phyloP scores from a whole-genome alignment of 2,888 invertebrate genomes.

The Sturmia bella region DNA sequence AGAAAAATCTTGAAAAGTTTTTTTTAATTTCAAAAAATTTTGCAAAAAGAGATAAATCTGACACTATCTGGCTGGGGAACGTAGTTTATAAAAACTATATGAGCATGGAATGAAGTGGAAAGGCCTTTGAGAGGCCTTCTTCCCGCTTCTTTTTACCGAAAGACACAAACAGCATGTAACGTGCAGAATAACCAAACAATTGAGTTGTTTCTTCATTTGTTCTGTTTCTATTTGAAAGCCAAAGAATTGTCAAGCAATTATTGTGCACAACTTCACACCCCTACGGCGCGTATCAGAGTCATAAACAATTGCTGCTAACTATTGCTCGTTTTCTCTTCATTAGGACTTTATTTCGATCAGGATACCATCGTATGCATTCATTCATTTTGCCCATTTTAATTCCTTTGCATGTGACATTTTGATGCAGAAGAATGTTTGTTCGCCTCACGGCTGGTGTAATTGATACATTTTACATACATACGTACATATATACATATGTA shows the following conservation, averaged over 20 bases:
- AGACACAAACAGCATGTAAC: neutral
- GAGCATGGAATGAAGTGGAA: too few species aligned
- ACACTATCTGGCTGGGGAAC: too few species aligned
- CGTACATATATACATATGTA: too few species aligned
- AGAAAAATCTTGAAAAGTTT: too few species aligned
- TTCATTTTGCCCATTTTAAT: slow-evolving; percentile 20
- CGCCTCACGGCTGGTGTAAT: slow-evolving; percentile 49
- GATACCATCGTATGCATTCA: slow-evolving; percentile 16
- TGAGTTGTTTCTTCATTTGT: slow-evolving; percentile 7
- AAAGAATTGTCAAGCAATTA: slow-evolving; percentile 44
- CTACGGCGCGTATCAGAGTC: slow-evolving; percentile 59
- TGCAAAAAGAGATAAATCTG: too few species aligned
- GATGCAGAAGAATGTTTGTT: slow-evolving; percentile 13
- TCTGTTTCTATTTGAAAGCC: slow-evolving; percentile 6
- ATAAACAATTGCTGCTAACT: slow-evolving; percentile 62
- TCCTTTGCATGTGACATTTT: slow-evolving; percentile 53
- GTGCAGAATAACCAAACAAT: slow-evolving; percentile 46
- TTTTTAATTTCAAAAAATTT: too few species aligned
- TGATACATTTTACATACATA: slow-evolving; percentile 64
- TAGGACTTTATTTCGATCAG: slow-evolving; percentile 43
- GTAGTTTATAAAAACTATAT: too few species aligned
- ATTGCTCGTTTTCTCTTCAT: slow-evolving; percentile 67
- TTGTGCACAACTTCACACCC: slow-evolving; percentile 65
- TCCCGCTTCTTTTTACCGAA: too few species aligned
- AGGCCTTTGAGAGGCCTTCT: too few species aligned